phyloP scores from a whole-genome alignment of 2,113 vertebrate genomes.

The Tenrec ecaudatus region DNA sequence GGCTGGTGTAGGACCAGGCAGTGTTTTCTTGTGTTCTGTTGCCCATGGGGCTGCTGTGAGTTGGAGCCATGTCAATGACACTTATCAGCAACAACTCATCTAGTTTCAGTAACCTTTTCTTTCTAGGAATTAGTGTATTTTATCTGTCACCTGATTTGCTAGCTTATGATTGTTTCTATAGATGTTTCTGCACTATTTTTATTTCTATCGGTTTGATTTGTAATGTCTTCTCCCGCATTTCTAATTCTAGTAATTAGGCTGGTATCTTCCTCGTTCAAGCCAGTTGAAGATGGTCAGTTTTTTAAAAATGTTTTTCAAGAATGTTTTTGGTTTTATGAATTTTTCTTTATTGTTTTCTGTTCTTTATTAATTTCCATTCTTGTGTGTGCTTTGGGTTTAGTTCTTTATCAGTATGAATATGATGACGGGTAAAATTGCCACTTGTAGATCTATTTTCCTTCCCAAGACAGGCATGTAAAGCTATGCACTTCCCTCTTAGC shows the following conservation, averaged over 20 bases:
- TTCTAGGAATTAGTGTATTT: neutral
- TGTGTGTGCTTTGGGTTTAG: neutral
- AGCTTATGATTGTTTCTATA: neutral
- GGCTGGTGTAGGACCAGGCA: too few relatives aligned
- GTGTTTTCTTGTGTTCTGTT: too few relatives aligned
- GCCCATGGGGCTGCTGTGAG: too few relatives aligned
- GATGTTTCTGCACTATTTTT: neutral
- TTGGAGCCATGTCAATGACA: too few relatives aligned
- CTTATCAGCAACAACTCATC: neutral
- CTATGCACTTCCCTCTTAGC: too few relatives aligned
- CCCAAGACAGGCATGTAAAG: neutral
- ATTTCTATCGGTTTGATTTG: neutral
- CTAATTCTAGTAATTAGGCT: neutral
- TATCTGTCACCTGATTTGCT: neutral
- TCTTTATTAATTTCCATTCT: neutral
- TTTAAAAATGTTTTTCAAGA: neutral
- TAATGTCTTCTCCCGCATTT: neutral
- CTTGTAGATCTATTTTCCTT: neutral
- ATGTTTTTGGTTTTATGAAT: neutral
- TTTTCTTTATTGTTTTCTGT: neutral
- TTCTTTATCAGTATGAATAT: neutral
- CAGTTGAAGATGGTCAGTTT: neutral
- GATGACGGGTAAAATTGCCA: neutral
- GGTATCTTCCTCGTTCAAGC: neutral
- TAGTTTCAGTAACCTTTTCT: neutral